A percentile compares a stretch with the other conserved stretches of the same genome.
These are phyloP conservation scores for Oryzias curvinotus DNA, from an alignment of 2,113 vertebrate species.

Conservation along the genomic window DNA sequence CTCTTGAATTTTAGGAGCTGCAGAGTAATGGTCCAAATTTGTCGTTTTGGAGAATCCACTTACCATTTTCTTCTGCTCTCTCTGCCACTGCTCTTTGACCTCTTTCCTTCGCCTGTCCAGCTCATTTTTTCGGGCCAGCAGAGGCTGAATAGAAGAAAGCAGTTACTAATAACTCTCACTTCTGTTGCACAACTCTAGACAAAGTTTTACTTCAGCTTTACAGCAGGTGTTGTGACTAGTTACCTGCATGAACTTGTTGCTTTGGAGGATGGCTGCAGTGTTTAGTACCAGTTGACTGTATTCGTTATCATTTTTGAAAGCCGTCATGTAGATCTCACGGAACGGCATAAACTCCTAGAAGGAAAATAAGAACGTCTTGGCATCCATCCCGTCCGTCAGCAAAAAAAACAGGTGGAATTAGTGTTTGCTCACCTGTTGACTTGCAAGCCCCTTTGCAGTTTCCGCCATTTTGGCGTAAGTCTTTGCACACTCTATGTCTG, in stretches of 20 bases:
- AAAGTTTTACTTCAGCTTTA: neutral
- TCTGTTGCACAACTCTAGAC: neutral
- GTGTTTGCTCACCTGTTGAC: slow-evolving; percentile 83
- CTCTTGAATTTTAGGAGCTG: neutral
- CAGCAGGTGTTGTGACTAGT: neutral
- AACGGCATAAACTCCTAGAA: slow-evolving; percentile 92
- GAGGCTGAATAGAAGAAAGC: slow-evolving; percentile 79
- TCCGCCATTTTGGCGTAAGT: slow-evolving; percentile 94
- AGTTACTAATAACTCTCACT: slow-evolving; percentile 9
- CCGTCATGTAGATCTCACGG: slow-evolving; percentile 85
- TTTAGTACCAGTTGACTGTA: slow-evolving; percentile 89
- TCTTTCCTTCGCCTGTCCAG: slow-evolving; percentile 95
- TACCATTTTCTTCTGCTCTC: slow-evolving; percentile 95
- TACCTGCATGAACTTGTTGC: slow-evolving; percentile 97
- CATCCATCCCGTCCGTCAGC: neutral
- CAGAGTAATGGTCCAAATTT: too few species aligned
- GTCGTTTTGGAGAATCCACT: slow-evolving; percentile 6
- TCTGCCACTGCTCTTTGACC: slow-evolving; percentile 97
- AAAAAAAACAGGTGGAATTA: neutral
- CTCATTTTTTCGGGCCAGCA: slow-evolving; percentile 90
- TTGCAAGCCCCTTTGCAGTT: slow-evolving; percentile 85
- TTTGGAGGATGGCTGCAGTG: slow-evolving; percentile 87
- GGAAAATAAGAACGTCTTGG: slow-evolving; percentile 8
- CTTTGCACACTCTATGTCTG: slow-evolving; percentile 93
- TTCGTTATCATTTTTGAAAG: slow-evolving; percentile 90